These are phyloP conservation scores for Orussus abietinus DNA, from an alignment of 1,140 invertebrate genomes.

Conservation along the genomic window DNA sequence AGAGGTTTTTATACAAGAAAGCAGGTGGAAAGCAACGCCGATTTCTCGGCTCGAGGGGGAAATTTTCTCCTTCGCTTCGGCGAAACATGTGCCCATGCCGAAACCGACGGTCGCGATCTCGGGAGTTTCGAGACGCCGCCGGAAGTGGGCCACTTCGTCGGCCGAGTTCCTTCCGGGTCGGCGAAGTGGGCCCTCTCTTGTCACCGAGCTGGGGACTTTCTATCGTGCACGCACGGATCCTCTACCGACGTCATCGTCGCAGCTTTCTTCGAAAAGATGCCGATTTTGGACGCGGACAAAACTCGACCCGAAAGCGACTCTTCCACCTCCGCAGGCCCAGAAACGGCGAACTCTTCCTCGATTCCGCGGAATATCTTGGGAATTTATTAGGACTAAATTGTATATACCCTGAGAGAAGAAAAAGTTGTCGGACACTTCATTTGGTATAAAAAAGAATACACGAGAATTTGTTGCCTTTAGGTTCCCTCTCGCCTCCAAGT, in stretches of 20 bases:
- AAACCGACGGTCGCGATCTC: constrained; percentile 7
- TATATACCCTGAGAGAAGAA: constrained; percentile 12
- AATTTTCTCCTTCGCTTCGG: background rate
- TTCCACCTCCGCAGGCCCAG: constrained; percentile 6
- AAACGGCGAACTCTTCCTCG: constrained; percentile 9
- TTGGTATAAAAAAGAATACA: constrained; percentile 21
- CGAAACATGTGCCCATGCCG: constrained; percentile 10
- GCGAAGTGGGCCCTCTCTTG: constrained; percentile 20
- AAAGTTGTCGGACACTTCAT: constrained; percentile 11
- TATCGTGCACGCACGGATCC: constrained; percentile 32
- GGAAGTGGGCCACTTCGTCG: constrained; percentile 42
- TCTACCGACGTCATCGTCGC: constrained; percentile 25
- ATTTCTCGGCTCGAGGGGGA: background rate
- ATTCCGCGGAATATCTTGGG: constrained; percentile 19
- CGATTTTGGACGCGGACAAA: too few species aligned
- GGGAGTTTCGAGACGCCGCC: constrained; percentile 12
- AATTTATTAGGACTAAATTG: constrained; percentile 20
- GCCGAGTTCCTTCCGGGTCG: constrained; percentile 42
- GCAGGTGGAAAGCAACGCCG: constrained; percentile 19
- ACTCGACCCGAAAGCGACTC: constrained; percentile 19
- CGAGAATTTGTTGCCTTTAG: too few species aligned
- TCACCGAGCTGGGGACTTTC: constrained; percentile 34
- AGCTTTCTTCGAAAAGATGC: constrained; percentile 35
- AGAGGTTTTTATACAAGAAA: background rate
- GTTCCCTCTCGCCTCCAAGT: too few species aligned